A percentile compares a stretch with the other conserved stretches of the same genome.
phyloP scores from a whole-genome alignment of 2,113 vertebrate genomes.

The Syngnathus typhle region DNA sequence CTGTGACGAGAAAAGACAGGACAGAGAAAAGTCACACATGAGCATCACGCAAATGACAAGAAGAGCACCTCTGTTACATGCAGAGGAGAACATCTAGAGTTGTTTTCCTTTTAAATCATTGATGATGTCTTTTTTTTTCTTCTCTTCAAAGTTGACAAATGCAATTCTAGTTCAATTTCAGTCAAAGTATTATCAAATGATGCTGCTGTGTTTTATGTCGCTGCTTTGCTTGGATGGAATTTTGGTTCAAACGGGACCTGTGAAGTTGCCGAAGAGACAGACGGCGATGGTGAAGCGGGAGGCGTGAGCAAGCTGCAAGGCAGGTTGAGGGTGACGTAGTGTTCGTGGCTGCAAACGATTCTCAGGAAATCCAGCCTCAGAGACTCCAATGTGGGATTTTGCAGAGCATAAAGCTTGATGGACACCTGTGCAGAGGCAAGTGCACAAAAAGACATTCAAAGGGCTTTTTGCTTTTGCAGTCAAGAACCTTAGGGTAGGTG shows the following conservation, averaged over 20 bases:
- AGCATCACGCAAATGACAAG: neutral
- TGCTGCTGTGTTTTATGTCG: neutral
- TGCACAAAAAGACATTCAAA: neutral
- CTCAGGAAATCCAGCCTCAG: constrained; percentile 90
- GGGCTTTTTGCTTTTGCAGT: neutral
- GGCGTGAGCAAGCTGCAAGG: constrained; percentile 94
- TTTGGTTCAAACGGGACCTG: constrained; percentile 73
- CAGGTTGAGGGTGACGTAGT: constrained; percentile 95
- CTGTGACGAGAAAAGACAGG: constrained; percentile 56
- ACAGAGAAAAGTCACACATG: neutral
- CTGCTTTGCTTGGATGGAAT: neutral
- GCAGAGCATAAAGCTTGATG: constrained; percentile 81
- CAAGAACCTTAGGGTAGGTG: neutral
- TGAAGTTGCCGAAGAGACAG: constrained; percentile 93
- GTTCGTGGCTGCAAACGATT: constrained; percentile 93
- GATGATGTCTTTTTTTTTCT: neutral
- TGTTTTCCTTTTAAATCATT: neutral
- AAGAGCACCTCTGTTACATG: neutral
- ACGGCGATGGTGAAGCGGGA: constrained; percentile 92
- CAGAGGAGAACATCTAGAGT: neutral
- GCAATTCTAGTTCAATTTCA: neutral
- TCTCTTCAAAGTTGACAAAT: neutral
- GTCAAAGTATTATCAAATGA: neutral
- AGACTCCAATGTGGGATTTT: constrained; percentile 89
- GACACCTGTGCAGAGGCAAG: constrained; percentile 72